Conservation (phyloP, 2,888 invertebrate genomes). For the Drosophila putrida region DNA sequence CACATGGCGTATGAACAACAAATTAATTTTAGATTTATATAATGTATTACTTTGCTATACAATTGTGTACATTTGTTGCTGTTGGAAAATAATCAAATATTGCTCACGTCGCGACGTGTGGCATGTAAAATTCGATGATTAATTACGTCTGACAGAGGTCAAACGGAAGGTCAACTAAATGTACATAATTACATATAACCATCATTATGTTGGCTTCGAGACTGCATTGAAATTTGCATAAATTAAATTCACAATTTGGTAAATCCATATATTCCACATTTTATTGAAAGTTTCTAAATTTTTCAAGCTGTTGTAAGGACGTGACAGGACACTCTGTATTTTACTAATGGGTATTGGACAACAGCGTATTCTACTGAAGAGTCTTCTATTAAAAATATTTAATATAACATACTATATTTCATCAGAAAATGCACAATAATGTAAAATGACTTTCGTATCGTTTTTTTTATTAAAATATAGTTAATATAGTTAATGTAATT, state of each 20-base stretch:
- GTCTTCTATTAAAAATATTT: background rate
- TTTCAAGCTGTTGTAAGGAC: too few relatives aligned
- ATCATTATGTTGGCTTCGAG: conserved; percentile 39
- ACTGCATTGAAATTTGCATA: conserved; percentile 14
- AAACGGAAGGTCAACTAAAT: conserved; percentile 23
- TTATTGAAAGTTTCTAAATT: too few relatives aligned
- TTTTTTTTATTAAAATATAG: too few relatives aligned
- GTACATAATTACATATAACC: conserved; percentile 21
- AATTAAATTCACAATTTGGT: background rate
- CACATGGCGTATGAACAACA: conserved; percentile 67
- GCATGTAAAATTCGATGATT: conserved; percentile 68
- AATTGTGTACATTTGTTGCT: conserved; percentile 4
- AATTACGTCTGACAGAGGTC: conserved; percentile 63
- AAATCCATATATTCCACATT: too few relatives aligned
- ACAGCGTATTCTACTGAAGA: background rate
- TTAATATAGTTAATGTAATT: too few relatives aligned
- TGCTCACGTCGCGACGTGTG: conserved; percentile 49
- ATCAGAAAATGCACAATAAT: too few relatives aligned
- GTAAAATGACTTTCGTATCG: too few relatives aligned
- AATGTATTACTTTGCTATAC: conserved; percentile 26
- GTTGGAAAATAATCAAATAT: conserved; percentile 73
- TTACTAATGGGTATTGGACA: too few relatives aligned
- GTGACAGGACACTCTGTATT: too few relatives aligned
- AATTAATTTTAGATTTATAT: conserved; percentile 79
- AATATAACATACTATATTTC: too few relatives aligned